A percentile compares a stretch with the other conserved stretches of the same genome.
Conservation (phyloP, 2,888 invertebrate species). For the Eutolmus rufibarbis region DNA sequence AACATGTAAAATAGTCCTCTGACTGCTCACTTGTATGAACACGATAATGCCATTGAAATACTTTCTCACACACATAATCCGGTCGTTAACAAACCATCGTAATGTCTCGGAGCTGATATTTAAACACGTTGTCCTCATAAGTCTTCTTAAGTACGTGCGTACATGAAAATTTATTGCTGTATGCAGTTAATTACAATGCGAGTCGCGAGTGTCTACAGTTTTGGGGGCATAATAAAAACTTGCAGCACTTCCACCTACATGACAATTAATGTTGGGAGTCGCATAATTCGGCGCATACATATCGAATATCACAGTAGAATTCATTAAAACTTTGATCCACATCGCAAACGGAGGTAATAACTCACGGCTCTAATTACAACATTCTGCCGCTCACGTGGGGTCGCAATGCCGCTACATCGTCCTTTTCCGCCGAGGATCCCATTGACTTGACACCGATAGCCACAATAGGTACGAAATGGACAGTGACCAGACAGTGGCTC, state of each 20-base stretch:
- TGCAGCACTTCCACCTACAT: background rate
- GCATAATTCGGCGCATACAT: conserved; percentile 1
- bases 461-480: background rate
- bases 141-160: conserved; percentile 35
- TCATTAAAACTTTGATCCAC: conserved; percentile 23
- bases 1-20: background rate
- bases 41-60: background rate
- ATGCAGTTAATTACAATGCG: conserved; percentile 35
- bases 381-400: background rate
- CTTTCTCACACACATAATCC: conserved; percentile 11
- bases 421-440: background rate
- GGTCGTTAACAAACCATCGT: conserved; percentile 7
- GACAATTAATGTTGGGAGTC: background rate
- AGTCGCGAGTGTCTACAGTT: conserved; percentile 2
- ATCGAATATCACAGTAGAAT: conserved; percentile 17
- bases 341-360: background rate
- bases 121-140: conserved; percentile 37
- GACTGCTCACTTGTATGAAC: background rate
- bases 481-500: background rate
- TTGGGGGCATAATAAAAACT: background rate
- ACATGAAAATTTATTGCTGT: conserved; percentile 4
- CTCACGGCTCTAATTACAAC: background rate
- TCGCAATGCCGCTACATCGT: background rate
- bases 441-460: background rate
- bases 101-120: conserved; percentile 7